A percentile compares a stretch with the other conserved stretches of the same genome.
Conservation (phyloP, 53 echinoderm and acorn worm species). For the Temnopleurus reevesii region DNA sequence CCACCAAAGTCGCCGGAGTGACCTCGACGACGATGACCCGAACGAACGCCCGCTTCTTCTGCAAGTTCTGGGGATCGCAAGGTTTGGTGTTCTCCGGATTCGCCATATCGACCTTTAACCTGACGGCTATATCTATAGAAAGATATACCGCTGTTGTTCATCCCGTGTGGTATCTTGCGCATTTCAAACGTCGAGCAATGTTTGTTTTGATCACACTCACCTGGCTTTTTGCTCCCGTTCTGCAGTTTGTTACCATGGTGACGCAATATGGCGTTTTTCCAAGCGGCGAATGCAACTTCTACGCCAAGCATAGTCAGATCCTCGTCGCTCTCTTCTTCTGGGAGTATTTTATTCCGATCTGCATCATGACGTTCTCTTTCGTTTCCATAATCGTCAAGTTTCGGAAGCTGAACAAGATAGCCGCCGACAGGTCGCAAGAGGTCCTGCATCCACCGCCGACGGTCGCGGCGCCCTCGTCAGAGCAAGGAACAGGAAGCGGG, state of each 20-base stretch:
- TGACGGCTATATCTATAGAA: slow-evolving; percentile 80
- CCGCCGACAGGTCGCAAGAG: background rate
- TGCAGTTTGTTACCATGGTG: slow-evolving; percentile 62
- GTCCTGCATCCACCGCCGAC: background rate
- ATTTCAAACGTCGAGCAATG: slow-evolving; percentile 61
- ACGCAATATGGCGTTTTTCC: slow-evolving; percentile 70
- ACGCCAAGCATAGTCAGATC: background rate
- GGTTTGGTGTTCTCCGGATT: slow-evolving; percentile 65
- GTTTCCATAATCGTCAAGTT: slow-evolving; percentile 62
- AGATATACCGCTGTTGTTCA: slow-evolving; percentile 77
- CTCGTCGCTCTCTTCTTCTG: slow-evolving; percentile 69
- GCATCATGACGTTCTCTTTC: slow-evolving; percentile 80
- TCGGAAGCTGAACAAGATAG: slow-evolving; percentile 17
- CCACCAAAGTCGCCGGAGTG: slow-evolving; percentile 31
- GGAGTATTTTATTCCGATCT: slow-evolving; percentile 79
- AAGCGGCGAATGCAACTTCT: slow-evolving; percentile 2
- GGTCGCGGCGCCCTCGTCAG: background rate
- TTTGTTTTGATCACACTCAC: background rate
- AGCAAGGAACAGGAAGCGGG: background rate
- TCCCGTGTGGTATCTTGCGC: slow-evolving; percentile 71
- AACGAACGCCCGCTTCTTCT: slow-evolving; percentile 14
- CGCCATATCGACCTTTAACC: slow-evolving; percentile 80
- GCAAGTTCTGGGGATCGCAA: slow-evolving; percentile 75
- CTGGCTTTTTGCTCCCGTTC: slow-evolving; percentile 57
- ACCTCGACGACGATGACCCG: background rate